These are phyloP conservation scores for Cottoperca gobio DNA, from an alignment of 2,797 vertebrate species.

Conservation along the genomic window DNA sequence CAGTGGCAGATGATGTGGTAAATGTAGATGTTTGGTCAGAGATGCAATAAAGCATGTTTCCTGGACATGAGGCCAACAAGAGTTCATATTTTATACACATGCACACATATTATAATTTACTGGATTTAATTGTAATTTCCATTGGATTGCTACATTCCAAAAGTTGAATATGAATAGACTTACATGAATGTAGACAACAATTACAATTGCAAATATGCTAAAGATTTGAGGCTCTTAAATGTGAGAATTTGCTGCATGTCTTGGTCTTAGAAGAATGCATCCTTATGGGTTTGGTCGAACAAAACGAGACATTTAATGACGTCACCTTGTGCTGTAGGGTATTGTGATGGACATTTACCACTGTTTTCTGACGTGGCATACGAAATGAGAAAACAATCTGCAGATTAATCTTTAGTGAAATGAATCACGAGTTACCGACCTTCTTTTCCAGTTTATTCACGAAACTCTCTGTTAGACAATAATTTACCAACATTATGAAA, in stretches of 20 bases:
- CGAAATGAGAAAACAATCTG: not conserved
- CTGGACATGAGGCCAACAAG: slow-evolving; percentile 38
- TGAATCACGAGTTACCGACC: not conserved
- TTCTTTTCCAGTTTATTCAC: not conserved
- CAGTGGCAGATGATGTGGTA: slow-evolving; percentile 65
- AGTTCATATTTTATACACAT: slow-evolving; percentile 33
- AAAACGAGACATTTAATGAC: not conserved
- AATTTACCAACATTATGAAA: not conserved
- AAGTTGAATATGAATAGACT: not conserved
- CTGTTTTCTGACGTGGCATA: not conserved
- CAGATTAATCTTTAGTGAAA: not conserved
- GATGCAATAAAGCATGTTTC: slow-evolving; percentile 72
- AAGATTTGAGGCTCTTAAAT: not conserved
- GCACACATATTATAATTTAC: not conserved
- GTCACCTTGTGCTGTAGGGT: not conserved
- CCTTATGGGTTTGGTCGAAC: not conserved
- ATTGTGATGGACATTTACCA: not conserved
- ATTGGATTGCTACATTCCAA: not conserved
- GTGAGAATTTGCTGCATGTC: not conserved
- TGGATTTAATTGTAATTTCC: not conserved
- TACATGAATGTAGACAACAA: not conserved
- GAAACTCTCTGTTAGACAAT: not conserved
- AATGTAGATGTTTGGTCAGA: slow-evolving; percentile 66
- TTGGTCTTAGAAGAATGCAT: not conserved
- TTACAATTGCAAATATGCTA: not conserved